phyloP scores from a whole-genome alignment of 2,888 invertebrate genomes.

The Therioaphis trifolii region DNA sequence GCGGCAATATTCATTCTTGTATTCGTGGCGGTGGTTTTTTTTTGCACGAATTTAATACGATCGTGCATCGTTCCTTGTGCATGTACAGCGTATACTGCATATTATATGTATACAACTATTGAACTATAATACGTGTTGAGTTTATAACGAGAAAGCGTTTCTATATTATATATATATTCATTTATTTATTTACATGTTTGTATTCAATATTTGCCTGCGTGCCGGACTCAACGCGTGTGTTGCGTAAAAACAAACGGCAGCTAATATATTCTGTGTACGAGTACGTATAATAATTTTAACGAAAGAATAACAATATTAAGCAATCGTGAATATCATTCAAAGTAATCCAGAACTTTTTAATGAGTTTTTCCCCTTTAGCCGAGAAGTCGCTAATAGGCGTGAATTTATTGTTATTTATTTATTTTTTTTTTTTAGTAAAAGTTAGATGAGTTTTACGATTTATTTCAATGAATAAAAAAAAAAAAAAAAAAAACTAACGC shows the following conservation, averaged over 20 bases:
- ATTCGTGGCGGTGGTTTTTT: slow-evolving; percentile 25
- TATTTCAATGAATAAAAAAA: background rate
- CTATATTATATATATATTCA: no score
- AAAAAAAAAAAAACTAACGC: slow-evolving; percentile 19
- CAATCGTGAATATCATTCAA: slow-evolving; percentile 20
- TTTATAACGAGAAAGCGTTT: slow-evolving; percentile 20
- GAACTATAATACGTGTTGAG: background rate
- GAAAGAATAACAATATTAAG: slow-evolving; percentile 36
- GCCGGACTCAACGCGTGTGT: background rate
- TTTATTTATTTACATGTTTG: no score
- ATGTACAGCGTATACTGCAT: background rate
- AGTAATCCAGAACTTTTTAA: slow-evolving; percentile 52
- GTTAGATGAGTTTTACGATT: background rate
- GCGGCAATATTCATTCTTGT: background rate
- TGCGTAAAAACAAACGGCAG: slow-evolving; percentile 32
- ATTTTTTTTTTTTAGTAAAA: slow-evolving; percentile 9
- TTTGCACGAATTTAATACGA: slow-evolving; percentile 46
- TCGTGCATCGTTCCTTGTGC: slow-evolving; percentile 21
- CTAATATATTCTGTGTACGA: background rate
- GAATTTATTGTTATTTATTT: slow-evolving; percentile 42
- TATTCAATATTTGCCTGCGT: no score
- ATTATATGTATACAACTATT: background rate
- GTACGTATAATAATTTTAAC: background rate
- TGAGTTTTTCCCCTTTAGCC: slow-evolving; percentile 28
- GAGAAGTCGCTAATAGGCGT: background rate